Evolutionary conservation across 2,888 invertebrate species (phyloP).

Genomic region (Drosophila neotestacea): DNA sequence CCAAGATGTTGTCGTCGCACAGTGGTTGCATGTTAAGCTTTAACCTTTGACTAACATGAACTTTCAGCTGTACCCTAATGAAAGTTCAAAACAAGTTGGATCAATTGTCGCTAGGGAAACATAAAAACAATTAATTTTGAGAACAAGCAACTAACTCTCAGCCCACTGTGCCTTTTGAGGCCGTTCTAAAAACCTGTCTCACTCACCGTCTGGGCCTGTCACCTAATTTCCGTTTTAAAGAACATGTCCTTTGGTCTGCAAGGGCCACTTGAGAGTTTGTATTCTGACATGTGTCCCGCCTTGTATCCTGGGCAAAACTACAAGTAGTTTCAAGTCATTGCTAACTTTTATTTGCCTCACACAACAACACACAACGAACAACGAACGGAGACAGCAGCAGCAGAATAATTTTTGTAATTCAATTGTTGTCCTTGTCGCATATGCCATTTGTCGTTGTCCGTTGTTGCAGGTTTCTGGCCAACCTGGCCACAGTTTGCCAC

Average conservation of each 20-base stretch:
- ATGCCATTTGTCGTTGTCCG: constrained; percentile 37
- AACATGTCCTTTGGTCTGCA: constrained; percentile 65
- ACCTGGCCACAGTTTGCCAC: constrained; percentile 31
- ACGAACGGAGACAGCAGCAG: constrained; percentile 29
- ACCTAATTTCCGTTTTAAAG: constrained; percentile 79
- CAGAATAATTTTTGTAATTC: constrained; percentile 75
- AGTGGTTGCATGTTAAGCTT: constrained; percentile 12
- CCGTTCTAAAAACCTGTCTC: constrained; percentile 35
- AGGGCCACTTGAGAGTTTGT: constrained; percentile 60
- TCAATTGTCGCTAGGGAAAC: neutral
- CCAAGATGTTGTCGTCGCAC: constrained; percentile 63
- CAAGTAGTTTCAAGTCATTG: constrained; percentile 60
- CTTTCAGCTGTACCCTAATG: neutral
- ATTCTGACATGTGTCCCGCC: constrained; percentile 47
- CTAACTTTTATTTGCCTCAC: constrained; percentile 44
- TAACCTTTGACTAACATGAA: neutral
- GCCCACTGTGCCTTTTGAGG: constrained; percentile 45
- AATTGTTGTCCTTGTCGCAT: constrained; percentile 57
- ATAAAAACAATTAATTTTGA: neutral
- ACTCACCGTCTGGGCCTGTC: constrained; percentile 69
- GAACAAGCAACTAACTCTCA: neutral
- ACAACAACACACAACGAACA: constrained; percentile 12
- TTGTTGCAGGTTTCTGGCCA: constrained; percentile 48
- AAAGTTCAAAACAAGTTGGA: constrained; percentile 4
- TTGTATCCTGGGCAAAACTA: constrained; percentile 23